Base-by-base conservation (phyloP, 2,888 invertebrate genomes). In the Himalopsyche tibetana region DNA sequence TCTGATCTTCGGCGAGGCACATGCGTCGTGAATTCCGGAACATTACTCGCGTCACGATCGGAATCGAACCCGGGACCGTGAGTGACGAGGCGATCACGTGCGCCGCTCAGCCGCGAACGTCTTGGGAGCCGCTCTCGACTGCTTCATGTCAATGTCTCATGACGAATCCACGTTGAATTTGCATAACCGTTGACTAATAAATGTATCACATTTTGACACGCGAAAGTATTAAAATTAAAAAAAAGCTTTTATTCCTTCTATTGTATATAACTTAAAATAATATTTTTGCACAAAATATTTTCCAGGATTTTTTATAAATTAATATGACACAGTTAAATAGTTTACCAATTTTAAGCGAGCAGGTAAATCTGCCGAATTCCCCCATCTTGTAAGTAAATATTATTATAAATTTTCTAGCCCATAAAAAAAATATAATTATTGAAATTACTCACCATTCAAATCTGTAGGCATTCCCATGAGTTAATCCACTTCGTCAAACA, bases 61-160 rank as follows among this genome's bases (percentile, higher is more conserved):
- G 82, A 84, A 74, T 82, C 82, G 84, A 86, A 82, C 86, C 82
- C 82, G 79, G 45, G 79, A 69, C 83, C 87, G 85, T 87, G 87
- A 87, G 87, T 87, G 87, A 87, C 82, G 87, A 87, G 82, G 51
- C 82, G 83, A 84, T 87, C 87, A 87, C 87, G 87, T 85, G 85
- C 83, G 87, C 85, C 83, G 81, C 87, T 83, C 79, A 69, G 85
- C 56, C 74, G 80, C 82, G 28, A 56, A 74, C 84, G 55, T 51
- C 63, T 74, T 80, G 36, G 74, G 69, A 79, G 69, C n/a, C 8
- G 38, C 28, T 19, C 38, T 55, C 40, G 17, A 82, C 56, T 36
- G 56, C 55, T 42, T 82, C 36, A 82, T 45, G 55, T 56, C 55
- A 56, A 38, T 36, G 82, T 38, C 56, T 40, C n/a, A 40, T 82